Evolutionary conservation across 2,113 vertebrate species (phyloP), one percentile per base, ranked within the genome.

Genomic region (Alosa alosa): DNA sequence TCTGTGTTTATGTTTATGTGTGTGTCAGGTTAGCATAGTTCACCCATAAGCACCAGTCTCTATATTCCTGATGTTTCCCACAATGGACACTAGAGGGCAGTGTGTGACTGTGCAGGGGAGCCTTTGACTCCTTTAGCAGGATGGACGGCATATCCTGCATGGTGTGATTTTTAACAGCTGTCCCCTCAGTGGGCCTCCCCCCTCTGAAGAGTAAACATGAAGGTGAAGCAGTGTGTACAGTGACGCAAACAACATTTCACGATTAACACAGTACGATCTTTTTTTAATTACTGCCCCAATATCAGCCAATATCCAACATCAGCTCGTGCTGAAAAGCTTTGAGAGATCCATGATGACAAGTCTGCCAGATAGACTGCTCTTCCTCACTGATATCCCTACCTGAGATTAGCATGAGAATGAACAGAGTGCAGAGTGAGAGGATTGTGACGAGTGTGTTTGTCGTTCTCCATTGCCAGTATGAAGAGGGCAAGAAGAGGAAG

Each of bases 401-500:
- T 39, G 72, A 36, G 72, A 36, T 78, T 39, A 39, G 31, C 72
- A 11, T 4, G 25, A 4, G 64, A 72, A 31, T 4, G 64, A 72
- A 13, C n/a, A 44, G 41, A 44, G 64, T 36, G 31, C 13, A 13
- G 31, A 72, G 25, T 13, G 11, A 78, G 36, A 60, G 41, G n/a
- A 11, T 25, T 31, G 64, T 57, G 47, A 46, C 45, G 25, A 11
- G 68, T 18, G 15, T 25, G 45, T 10, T 2, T 10, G 31, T 87
- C 49, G 89, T 75, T 68, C 8, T 87, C 49, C n/a, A 18, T 15
- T 82, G 91, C 3, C 90, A 99, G 98, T 99, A 99, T 15, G 97
- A 98, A 93, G 97, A 98, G 82, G 97, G 97, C 0, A 99, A 99
- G 89, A 99, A 98, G 92, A 93, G 97, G 87, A 96, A 95, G 87